Evolutionary conservation across 2,113 vertebrate genomes (phyloP).

Genomic region (Tachysurus vachellii): DNA sequence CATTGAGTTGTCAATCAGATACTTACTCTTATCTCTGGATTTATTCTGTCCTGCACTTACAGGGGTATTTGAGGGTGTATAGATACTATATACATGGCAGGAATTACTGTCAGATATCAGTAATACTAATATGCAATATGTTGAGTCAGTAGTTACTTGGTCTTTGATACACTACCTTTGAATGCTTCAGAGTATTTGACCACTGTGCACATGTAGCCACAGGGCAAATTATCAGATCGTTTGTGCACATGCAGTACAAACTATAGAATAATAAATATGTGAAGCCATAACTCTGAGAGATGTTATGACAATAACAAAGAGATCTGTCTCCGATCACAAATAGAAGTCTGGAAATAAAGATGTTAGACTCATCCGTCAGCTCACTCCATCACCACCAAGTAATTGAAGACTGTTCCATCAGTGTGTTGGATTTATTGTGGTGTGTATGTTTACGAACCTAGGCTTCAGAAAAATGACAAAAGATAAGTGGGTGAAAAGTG

Average conservation of each 20-base stretch:
- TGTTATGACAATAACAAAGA: slow-evolving; percentile 18
- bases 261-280: not conserved
- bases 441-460: slow-evolving; percentile 51
- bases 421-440: slow-evolving; percentile 53
- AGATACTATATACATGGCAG: too few relatives aligned
- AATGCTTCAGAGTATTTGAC: not conserved
- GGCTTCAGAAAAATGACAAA: slow-evolving; percentile 50
- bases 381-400: slow-evolving; percentile 43
- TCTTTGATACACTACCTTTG: not conserved
- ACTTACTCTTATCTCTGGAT: slow-evolving; percentile 46
- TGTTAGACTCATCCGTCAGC: slow-evolving; percentile 27
- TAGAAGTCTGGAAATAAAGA: slow-evolving; percentile 39
- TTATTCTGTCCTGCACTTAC: slow-evolving; percentile 42
- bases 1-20: slow-evolving; percentile 59
- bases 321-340: slow-evolving; percentile 28
- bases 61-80: not conserved
- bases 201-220: not conserved
- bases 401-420: slow-evolving; percentile 54
- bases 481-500: slow-evolving; percentile 52
- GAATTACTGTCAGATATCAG: not conserved
- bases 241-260: not conserved
- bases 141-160: not conserved
- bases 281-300: slow-evolving; percentile 2
- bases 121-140: not conserved
- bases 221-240: not conserved